Base-by-base conservation (phyloP, 2,797 vertebrate species). In the Ibycter americanus region DNA sequence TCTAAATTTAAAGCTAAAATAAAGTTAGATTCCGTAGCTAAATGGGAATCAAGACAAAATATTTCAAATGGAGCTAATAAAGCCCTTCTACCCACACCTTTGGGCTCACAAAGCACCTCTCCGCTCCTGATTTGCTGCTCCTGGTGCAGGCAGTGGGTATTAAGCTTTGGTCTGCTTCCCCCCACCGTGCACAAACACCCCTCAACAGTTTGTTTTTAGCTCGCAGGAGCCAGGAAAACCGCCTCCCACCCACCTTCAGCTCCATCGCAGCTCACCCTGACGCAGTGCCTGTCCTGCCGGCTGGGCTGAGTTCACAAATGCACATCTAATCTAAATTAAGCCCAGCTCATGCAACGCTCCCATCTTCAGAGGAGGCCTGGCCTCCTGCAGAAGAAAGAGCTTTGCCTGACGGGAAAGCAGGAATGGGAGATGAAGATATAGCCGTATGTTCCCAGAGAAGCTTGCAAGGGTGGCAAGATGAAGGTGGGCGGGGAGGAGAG, bases 1-100 rank as follows among this genome's bases (percentile, higher is more conserved):
- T 56, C 89, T 77, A 87, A 94, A 94, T 96, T 87, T 80, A 94
- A 87, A 83, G 71, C 87, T 55, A 66, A 95, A 95, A 91, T 80
- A 59, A 88, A 91, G 71, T 58, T 70, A 84, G 62, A 77, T 91
- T 84, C 84, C 87, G 87, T 47, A 77, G 82, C 59, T 80, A 77
- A 89, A 95, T 0, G 14, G 31, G n/a, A 95, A 91, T 23, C 1
- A 3, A 70, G 55, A 70, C 3, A 11, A 87, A 95, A 73, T 49
- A 73, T 47, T 94, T 77, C 71, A 87, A 87, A 70, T 11, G 3
- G n/a, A 87, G 47, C 55, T 87, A 87, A 91, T 87, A 85, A 91
- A 89, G 65, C 58, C 59, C 47, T 95, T 58, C 84, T 91, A 51
- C 89, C 59, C 68, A 70, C 71, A 87, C 95, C 78, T 95, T 19